A percentile compares a stretch with the other conserved stretches of the same genome.
Evolutionary conservation across 2,113 vertebrate genomes (phyloP).

Genomic region (Rhagologus leucostigma): DNA sequence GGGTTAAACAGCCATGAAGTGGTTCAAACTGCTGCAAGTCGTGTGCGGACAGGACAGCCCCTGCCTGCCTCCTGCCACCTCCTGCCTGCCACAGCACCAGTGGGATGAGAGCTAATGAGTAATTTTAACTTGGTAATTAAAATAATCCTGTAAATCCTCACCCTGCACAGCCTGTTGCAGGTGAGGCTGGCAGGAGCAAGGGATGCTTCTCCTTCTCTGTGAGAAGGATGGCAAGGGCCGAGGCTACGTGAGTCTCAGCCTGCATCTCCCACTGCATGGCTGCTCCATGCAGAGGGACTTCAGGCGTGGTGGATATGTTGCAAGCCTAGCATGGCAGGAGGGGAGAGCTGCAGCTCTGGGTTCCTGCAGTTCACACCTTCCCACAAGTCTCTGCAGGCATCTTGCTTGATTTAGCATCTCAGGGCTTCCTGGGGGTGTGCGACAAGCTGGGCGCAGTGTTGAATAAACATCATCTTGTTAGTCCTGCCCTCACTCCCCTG

Average conservation of each 20-base stretch:
- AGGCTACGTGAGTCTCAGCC: not conserved
- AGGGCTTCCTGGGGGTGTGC: not conserved
- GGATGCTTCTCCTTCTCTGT: not conserved
- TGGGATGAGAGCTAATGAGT: not conserved
- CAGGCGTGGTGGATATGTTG: not conserved
- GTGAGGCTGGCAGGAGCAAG: not conserved
- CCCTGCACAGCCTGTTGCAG: not conserved
- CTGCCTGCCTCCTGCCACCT: not conserved
- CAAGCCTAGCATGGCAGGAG: not conserved
- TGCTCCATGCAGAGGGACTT: not conserved
- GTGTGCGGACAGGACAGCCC: not conserved
- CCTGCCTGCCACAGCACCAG: not conserved
- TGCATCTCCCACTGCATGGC: not conserved
- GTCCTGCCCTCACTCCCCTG: not conserved
- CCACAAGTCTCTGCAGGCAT: not conserved
- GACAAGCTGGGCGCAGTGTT: not conserved
- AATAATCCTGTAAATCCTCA: conserved; percentile 11
- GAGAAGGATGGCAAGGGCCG: not conserved
- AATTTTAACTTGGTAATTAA: conserved; percentile 38
- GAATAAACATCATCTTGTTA: not conserved
- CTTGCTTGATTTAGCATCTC: not conserved
- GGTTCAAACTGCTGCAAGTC: not conserved
- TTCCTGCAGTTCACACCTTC: not conserved
- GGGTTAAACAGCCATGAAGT: not conserved
- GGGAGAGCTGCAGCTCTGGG: not conserved